Percentiles rank a stretch among this genome's conserved stretches.
Conservation (phyloP, 1,140 invertebrate genomes). For the Drosophila lowei region DNA sequence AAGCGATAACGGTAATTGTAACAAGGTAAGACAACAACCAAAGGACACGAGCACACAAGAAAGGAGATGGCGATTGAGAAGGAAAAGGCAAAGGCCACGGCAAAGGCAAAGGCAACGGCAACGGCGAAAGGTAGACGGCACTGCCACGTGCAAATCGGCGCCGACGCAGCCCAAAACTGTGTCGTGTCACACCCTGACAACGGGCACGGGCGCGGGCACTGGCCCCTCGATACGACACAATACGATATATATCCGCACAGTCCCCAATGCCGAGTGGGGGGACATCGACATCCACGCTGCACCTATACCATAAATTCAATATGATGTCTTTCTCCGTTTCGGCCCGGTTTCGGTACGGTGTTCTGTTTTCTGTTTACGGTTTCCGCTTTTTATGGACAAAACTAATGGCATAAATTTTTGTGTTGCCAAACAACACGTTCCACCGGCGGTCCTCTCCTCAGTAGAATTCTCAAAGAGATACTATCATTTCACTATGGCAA, state of each 20-base stretch:
- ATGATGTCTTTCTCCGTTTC: constrained; percentile 41
- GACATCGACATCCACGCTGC: constrained; percentile 34
- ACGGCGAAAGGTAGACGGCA: neutral
- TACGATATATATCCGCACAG: neutral
- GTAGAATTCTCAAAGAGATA: no score
- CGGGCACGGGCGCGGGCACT: neutral
- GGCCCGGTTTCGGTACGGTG: neutral
- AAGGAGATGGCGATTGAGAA: constrained; percentile 1
- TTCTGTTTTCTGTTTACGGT: constrained; percentile 17
- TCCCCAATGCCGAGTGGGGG: constrained; percentile 2
- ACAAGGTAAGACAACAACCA: constrained; percentile 67
- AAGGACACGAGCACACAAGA: constrained; percentile 13
- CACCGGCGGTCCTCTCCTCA: no score
- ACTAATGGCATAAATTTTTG: constrained; percentile 37
- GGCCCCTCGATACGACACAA: neutral
- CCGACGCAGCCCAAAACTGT: constrained; percentile 39
- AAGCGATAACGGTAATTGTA: constrained; percentile 65
- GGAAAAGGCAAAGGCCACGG: neutral
- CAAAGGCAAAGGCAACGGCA: neutral
- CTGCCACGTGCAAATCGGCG: constrained; percentile 39
- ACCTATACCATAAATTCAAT: constrained; percentile 64
- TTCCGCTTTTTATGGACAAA: constrained; percentile 51
- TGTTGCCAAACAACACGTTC: constrained; percentile 17
- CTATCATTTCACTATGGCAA: no score
- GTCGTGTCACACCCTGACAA: constrained; percentile 41